These are phyloP conservation scores for Bombylius discolor DNA, from an alignment of 2,888 invertebrate genomes.

Conservation along the genomic window DNA sequence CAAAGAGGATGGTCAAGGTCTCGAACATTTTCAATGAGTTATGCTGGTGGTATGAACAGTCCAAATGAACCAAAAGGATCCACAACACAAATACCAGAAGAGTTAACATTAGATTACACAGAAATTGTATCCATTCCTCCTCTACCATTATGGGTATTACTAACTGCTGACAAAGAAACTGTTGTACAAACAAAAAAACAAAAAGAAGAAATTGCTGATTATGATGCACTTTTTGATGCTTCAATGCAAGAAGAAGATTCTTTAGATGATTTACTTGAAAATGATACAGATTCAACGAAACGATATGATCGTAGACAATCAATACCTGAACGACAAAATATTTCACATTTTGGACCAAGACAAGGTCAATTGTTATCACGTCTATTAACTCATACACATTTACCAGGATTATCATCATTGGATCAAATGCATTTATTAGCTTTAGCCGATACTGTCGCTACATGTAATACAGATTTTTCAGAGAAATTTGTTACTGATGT, in stretches of 20 bases:
- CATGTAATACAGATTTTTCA: conserved; percentile 78
- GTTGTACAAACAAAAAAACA: conserved; percentile 15
- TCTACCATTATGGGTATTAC: conserved; percentile 86
- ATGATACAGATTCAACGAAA: conserved; percentile 51
- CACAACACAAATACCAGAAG: conserved; percentile 70
- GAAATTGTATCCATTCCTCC: conserved; percentile 98
- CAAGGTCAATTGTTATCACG: conserved; percentile 77
- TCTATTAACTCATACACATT: conserved; percentile 84
- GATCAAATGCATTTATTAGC: conserved; percentile 99
- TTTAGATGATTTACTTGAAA: conserved; percentile 63
- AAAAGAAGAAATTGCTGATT: conserved; percentile 50
- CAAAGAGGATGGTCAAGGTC: conserved; percentile 71
- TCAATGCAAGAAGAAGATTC: conserved; percentile 67
- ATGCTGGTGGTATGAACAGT: conserved; percentile 58
- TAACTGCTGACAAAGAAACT: conserved; percentile 83
- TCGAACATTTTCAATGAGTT: conserved; percentile 78
- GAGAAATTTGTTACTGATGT: conserved; percentile 63
- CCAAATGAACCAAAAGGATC: conserved; percentile 66
- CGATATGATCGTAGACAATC: conserved; percentile 51
- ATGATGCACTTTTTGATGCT: conserved; percentile 80
- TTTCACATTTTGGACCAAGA: conserved; percentile 77
- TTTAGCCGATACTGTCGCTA: conserved; percentile 92
- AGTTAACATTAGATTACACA: conserved; percentile 80
- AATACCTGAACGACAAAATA: conserved; percentile 56
- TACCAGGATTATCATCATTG: conserved; percentile 87